Evolutionary conservation across 2,113 vertebrate genomes (phyloP).

Genomic region (Cervus canadensis): DNA sequence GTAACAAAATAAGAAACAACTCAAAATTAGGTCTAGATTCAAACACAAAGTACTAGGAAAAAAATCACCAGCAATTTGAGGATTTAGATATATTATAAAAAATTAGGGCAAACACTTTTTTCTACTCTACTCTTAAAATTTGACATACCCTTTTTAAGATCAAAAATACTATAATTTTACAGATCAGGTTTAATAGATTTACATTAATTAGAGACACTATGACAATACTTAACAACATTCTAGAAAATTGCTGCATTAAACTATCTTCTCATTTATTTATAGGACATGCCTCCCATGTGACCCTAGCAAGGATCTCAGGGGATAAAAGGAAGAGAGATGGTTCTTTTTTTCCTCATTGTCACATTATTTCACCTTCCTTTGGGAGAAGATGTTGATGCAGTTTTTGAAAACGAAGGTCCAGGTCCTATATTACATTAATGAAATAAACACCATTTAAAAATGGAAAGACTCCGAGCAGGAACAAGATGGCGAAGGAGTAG

Average conservation of each 20-base stretch:
- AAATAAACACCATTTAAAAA: slow-evolving; percentile 60
- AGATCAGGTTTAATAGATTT: not conserved
- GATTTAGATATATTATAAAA: not conserved
- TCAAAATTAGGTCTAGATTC: not conserved
- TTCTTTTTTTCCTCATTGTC: not conserved
- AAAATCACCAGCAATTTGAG: not conserved
- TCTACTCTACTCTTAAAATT: not conserved
- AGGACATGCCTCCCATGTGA: fast-evolving
- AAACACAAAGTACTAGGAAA: not conserved
- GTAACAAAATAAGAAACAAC: not conserved
- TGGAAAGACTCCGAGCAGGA: not conserved
- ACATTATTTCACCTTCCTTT: not conserved
- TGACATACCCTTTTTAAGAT: not conserved
- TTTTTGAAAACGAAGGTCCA: not conserved
- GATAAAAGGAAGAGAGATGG: not conserved
- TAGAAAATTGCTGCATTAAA: not conserved
- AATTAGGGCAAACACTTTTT: not conserved
- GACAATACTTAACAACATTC: not conserved
- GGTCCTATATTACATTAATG: slow-evolving; percentile 26
- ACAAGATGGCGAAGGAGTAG: not conserved
- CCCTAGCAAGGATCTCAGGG: not conserved
- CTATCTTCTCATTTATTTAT: not conserved
- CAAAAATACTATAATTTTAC: not conserved
- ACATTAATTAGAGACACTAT: not conserved
- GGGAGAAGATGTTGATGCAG: not conserved